Evolutionary conservation across 2,113 vertebrate genomes (phyloP).

Genomic region (Ophiodon elongatus): DNA sequence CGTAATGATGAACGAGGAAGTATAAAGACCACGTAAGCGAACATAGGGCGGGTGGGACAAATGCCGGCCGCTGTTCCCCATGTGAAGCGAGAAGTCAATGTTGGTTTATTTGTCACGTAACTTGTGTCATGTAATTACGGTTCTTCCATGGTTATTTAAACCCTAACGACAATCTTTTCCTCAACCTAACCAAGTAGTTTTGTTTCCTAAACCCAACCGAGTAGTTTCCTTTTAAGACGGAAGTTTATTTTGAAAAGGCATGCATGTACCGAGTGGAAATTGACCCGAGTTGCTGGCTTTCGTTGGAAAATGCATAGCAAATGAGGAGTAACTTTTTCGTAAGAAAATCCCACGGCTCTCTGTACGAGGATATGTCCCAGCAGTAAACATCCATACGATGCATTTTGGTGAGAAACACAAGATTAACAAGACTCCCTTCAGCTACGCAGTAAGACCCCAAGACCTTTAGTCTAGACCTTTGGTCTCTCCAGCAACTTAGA

Average conservation of each 20-base stretch:
- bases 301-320: too few species aligned
- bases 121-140: too few species aligned
- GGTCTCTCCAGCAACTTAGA: slow-evolving; percentile 18
- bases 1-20: too few species aligned
- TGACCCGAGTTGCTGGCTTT: neutral
- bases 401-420: neutral
- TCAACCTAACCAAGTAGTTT: neutral
- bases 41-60: too few species aligned
- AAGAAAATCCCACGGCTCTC: too few species aligned
- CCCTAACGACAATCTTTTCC: neutral
- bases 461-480: slow-evolving; percentile 39
- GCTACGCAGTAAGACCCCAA: neutral
- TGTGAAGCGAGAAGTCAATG: too few species aligned
- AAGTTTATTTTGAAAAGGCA: neutral
- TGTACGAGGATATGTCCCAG: neutral
- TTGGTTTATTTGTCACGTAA: too few species aligned
- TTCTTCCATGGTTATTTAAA: too few species aligned
- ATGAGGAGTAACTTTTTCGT: too few species aligned
- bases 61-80: too few species aligned
- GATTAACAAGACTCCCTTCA: neutral
- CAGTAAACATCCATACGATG: neutral
- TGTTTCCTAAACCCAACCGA: neutral
- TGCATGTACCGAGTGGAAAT: neutral
- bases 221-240: neutral
- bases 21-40: too few species aligned